A percentile compares a stretch with the other conserved stretches of the same genome.
Evolutionary conservation across 2,888 invertebrate species (phyloP).

Genomic region (Ormyrus nitidulus): DNA sequence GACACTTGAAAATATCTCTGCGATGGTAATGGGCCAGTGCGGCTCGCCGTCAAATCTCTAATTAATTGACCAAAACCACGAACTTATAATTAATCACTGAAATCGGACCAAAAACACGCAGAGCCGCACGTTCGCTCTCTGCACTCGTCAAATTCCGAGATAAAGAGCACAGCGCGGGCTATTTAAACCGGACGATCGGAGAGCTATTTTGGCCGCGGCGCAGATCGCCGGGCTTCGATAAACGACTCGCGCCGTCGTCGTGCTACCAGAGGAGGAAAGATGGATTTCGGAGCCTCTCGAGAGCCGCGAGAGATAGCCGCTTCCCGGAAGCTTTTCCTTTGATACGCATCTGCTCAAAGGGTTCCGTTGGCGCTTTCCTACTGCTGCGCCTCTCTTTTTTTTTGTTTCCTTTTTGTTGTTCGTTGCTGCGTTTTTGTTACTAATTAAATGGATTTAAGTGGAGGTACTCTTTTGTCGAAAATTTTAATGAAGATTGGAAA

Average conservation of each 20-base stretch:
- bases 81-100: too few species aligned
- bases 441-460: too few species aligned
- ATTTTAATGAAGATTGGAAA: too few species aligned
- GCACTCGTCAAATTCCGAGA: background rate
- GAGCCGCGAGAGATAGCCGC: conserved; percentile 29
- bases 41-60: too few species aligned
- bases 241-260: background rate
- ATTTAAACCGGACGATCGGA: conserved; percentile 43
- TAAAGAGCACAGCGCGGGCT: conserved; percentile 5
- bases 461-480: too few species aligned
- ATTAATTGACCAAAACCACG: too few species aligned
- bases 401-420: background rate
- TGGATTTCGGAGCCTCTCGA: conserved; percentile 38
- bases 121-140: background rate
- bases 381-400: background rate
- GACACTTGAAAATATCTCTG: too few species aligned
- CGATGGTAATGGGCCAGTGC: too few species aligned
- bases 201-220: conserved; percentile 55
- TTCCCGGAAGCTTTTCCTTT: conserved; percentile 54
- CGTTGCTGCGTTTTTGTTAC: background rate
- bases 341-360: conserved; percentile 38
- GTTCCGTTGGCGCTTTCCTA: conserved; percentile 3
- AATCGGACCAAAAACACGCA: too few species aligned
- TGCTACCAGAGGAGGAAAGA: conserved; percentile 3
- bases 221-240: conserved; percentile 43